Evolutionary conservation across 2,888 invertebrate genomes (phyloP), one percentile per base, ranked within the genome.

Genomic region (Chrysodeixis includens): DNA sequence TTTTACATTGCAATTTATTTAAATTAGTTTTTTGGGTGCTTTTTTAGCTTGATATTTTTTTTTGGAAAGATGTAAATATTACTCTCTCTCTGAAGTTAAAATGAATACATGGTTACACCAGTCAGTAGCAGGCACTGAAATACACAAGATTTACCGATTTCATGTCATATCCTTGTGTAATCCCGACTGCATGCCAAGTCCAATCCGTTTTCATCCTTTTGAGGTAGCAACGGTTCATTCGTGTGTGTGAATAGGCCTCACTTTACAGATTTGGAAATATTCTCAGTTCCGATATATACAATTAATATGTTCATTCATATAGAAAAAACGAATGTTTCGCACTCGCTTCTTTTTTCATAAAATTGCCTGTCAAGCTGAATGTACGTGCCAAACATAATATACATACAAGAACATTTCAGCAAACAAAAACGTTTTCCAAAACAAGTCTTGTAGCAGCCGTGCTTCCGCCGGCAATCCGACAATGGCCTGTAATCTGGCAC

Each of bases 401-500:
- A 57, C 46, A 16, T 59, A 56, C 58, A 56, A 61, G 60, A 66
- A 66, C 58, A 57, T 61, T 58, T 59, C 46, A 56, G 49, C 53
- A 54, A 62, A 58, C 57, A 69, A 79, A 73, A 76, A 65, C 55
- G 56, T 70, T 76, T 70, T 68, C 57, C 68, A 68, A 65, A 66
- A 77, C 75, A 66, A 55, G 26, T 62, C 63, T 74, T 62, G 56
- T 59, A 66, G 59, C 63, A 56, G 66, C 30, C 52, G 56, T 63
- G 56, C 58, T 66, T 59, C 52, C 67, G 66, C 62, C 53, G 35
- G 66, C 62, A 74, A 66, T 66, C 56, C 55, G 54, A 71, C 62
- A 74, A 74, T 67, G 63, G 63, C 55, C 56, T 69, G 71, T 74
- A 76, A 75, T 70, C 71, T 63, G 69, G 70, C 64, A 69, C 69